Percentiles rank a stretch among this genome's conserved stretches.
These are phyloP conservation scores for Aphelenchoides avenae DNA, from an alignment of 1,140 invertebrate genomes.

Conservation along the genomic window DNA sequence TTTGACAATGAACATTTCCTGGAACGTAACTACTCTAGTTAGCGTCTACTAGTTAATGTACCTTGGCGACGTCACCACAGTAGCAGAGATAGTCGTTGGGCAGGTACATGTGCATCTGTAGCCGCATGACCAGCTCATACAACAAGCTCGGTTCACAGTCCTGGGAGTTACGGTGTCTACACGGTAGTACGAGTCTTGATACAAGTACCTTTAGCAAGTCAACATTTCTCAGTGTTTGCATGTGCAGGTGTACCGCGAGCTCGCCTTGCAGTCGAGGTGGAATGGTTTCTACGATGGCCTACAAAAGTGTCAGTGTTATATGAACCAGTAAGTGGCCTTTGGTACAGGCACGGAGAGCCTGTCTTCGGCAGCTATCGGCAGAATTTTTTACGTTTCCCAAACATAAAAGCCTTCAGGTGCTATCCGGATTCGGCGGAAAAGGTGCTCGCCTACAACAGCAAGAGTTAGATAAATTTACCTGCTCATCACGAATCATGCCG, in stretches of 20 bases:
- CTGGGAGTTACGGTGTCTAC: too few species aligned
- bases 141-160: conserved; percentile 86
- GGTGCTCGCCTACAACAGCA: too few species aligned
- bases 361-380: too few species aligned
- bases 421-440: too few species aligned
- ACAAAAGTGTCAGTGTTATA: not conserved
- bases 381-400: too few species aligned
- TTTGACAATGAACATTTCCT: conserved; percentile 90
- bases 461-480: too few species aligned
- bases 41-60: not conserved
- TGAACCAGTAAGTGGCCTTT: too few species aligned
- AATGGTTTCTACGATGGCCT: conserved; percentile 34
- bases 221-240: conserved; percentile 82
- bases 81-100: conserved; percentile 90
- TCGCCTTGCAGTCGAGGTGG: conserved; percentile 42
- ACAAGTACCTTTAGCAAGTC: too few species aligned
- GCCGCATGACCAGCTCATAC: conserved; percentile 81
- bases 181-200: too few species aligned
- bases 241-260: conserved; percentile 70
- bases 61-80: conserved; percentile 85
- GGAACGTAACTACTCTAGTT: not conserved
- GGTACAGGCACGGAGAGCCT: too few species aligned
- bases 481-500: conserved; percentile 41
- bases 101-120: conserved; percentile 70
- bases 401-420: too few species aligned